Evolutionary conservation across 1,140 invertebrate genomes (phyloP), one percentile per base, ranked within the genome.

Genomic region (Drosophila mauritiana): DNA sequence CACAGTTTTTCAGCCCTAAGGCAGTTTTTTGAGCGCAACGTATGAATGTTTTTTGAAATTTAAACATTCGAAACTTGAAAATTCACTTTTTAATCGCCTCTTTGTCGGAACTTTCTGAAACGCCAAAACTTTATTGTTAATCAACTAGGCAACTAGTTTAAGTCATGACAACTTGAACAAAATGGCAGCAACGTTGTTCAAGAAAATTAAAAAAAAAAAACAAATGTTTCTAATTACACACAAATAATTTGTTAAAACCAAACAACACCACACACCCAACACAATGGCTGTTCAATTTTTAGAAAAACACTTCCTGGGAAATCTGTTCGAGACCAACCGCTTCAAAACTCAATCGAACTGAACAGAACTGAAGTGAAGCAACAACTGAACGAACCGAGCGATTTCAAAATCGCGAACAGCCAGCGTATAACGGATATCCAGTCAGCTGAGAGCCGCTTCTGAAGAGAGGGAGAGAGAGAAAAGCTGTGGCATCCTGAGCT

Each of bases 361-460:
- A 83, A 73, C 72, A 51, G 80, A 77, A 84, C 84, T 88, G 76
- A 89, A 56, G 83, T 88, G 83, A 88, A 88, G 83, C 83, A 88
- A 88, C 83, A 88, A 88, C 83, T 88, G 84, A 88, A 53, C 59
- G 69, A 62, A 34, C 64, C 63, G 65, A 56, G 10, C 17, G n/a
- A 25, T 61, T 77, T 65, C 58, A 67, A 82, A 82, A 88, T 64
- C 63, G 64, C 34, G 39, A 46, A 72, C 25, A 59, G 70, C 65
- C 65, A 49, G 15, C 25, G 79, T 83, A 76, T 73, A 79, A 76
- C 74, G 63, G 46, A 52, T 56, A 42, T 45, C 13, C 39, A 36
- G 48, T 42, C 52, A 55, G 74, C 37, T 42, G 51, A 56, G 62
- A 45, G 58, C 8, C 42, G 58, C 22, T 4, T 5, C 3, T 12